Conservation (phyloP, 2,113 vertebrate genomes). For the Eolophus roseicapilla region DNA sequence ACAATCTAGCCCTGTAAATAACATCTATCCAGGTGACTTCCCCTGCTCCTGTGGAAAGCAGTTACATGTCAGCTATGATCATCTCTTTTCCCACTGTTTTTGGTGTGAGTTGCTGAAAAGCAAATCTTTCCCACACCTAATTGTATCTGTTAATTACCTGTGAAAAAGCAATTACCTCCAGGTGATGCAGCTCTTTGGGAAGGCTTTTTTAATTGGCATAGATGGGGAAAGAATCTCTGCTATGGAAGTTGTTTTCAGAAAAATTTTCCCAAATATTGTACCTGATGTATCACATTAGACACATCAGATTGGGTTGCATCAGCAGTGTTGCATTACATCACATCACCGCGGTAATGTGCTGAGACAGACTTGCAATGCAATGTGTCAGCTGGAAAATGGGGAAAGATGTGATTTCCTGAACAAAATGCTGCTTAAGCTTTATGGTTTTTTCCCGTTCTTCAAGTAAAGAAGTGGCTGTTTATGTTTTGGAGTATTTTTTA, state of each 20-base stretch:
- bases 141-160: slow-evolving; percentile 56
- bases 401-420: slow-evolving; percentile 56
- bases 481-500: neutral
- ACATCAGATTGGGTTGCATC: slow-evolving; percentile 54
- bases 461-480: neutral
- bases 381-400: slow-evolving; percentile 63
- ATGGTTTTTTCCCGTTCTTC: neutral
- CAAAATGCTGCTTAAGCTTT: slow-evolving; percentile 45
- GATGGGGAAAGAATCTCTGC: neutral
- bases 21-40: neutral
- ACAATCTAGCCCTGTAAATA: neutral
- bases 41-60: neutral
- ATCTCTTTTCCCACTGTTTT: neutral
- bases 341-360: slow-evolving; percentile 45
- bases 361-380: slow-evolving; percentile 46
- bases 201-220: slow-evolving; percentile 14
- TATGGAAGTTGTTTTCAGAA: neutral
- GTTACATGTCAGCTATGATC: neutral
- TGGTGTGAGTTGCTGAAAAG: neutral
- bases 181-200: neutral
- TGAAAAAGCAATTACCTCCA: slow-evolving; percentile 48
- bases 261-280: slow-evolving; percentile 23
- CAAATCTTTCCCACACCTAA: slow-evolving; percentile 43
- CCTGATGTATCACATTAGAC: slow-evolving; percentile 61
- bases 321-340: slow-evolving; percentile 39